Conservation (phyloP, 2,888 invertebrate genomes). For the Calephelis perditalis region DNA sequence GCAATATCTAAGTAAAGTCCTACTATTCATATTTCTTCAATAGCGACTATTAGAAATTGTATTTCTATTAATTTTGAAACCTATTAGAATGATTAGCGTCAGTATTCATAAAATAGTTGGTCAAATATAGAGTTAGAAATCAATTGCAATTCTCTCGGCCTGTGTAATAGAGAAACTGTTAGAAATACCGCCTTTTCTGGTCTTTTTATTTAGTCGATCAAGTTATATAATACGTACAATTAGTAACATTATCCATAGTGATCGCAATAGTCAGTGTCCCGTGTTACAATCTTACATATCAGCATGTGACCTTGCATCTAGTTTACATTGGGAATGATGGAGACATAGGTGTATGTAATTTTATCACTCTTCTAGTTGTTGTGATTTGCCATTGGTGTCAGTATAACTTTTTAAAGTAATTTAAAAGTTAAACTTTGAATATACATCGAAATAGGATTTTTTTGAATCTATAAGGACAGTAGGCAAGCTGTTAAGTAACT, state of each 20-base stretch:
- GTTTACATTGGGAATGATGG: slow-evolving; percentile 39
- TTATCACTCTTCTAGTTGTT: slow-evolving; percentile 55
- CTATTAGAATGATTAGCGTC: too few relatives aligned
- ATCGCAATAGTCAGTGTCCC: slow-evolving; percentile 7
- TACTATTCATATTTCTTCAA: too few relatives aligned
- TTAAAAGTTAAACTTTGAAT: slow-evolving; percentile 55
- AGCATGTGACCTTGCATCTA: slow-evolving; percentile 68
- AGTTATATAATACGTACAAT: neutral
- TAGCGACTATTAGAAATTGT: too few relatives aligned
- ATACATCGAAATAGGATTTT: slow-evolving; percentile 67
- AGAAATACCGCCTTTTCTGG: neutral
- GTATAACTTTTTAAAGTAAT: slow-evolving; percentile 41
- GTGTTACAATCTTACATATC: slow-evolving; percentile 54
- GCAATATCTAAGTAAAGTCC: too few relatives aligned
- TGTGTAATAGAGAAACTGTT: neutral
- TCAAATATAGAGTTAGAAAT: too few relatives aligned
- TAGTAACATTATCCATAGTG: neutral
- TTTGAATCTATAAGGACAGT: slow-evolving; percentile 44
- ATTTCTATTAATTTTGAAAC: too few relatives aligned
- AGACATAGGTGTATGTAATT: slow-evolving; percentile 40
- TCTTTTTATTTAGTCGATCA: neutral
- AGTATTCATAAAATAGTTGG: too few relatives aligned
- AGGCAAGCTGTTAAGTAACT: slow-evolving; percentile 13
- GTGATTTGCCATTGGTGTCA: slow-evolving; percentile 59
- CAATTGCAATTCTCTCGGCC: too few relatives aligned